Conservation (phyloP, 2,797 vertebrate species). For the Falco cherrug region DNA sequence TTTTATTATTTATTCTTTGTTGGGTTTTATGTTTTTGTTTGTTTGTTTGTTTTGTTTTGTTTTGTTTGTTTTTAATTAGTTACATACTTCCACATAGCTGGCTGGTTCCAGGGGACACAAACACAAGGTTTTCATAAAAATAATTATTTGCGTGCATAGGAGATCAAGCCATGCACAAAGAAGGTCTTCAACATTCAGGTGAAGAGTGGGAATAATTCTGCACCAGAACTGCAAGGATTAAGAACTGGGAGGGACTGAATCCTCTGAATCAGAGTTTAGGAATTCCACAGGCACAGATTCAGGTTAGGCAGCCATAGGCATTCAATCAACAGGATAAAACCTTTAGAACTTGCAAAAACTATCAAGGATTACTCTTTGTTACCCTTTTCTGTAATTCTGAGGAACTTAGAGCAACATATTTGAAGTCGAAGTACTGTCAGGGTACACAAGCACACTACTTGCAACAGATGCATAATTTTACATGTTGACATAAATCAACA, state of each 20-base stretch:
- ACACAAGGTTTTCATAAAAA: neutral
- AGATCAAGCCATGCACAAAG: neutral
- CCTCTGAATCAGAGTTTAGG: neutral
- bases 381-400: neutral
- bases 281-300: neutral
- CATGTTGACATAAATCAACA: rapidly evolving
- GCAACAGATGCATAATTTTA: neutral
- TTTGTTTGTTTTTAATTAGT: neutral
- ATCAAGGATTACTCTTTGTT: neutral
- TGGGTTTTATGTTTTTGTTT: neutral
- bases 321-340: neutral
- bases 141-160: neutral
- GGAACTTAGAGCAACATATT: neutral
- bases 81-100: neutral
- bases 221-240: neutral
- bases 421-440: neutral
- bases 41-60: neutral
- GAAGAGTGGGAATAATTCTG: neutral
- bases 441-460: neutral
- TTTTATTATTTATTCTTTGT: neutral
- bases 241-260: rapidly evolving
- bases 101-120: neutral
- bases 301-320: neutral
- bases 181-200: neutral
- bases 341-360: neutral